Evolutionary conservation across 2,888 invertebrate species (phyloP).

Genomic region (Gnatocerus cornutus): DNA sequence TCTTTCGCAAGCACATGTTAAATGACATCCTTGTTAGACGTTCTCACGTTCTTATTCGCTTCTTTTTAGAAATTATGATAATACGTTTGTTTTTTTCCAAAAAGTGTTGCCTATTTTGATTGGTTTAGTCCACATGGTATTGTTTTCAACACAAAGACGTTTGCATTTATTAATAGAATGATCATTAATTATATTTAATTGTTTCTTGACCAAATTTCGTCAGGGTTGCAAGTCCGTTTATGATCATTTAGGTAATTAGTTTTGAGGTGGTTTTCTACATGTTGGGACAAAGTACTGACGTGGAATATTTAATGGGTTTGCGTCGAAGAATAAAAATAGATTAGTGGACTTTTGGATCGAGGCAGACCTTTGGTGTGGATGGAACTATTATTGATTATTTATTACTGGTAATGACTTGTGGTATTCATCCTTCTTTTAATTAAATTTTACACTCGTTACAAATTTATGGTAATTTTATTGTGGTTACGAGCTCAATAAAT

Average conservation of each 20-base stretch:
- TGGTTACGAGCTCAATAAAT: no score
- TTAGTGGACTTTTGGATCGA: background rate
- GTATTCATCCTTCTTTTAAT: background rate
- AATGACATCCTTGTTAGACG: slow-evolving; percentile 34
- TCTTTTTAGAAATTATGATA: slow-evolving; percentile 18
- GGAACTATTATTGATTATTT: background rate
- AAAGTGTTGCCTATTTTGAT: background rate
- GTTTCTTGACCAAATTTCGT: slow-evolving; percentile 2
- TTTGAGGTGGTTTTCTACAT: background rate
- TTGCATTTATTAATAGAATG: slow-evolving; percentile 4
- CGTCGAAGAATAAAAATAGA: slow-evolving; percentile 3
- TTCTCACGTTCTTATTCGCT: slow-evolving; percentile 35
- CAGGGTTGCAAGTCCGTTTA: slow-evolving; percentile 10
- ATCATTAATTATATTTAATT: slow-evolving; percentile 2
- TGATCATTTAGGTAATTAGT: slow-evolving; percentile 14
- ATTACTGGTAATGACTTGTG: background rate
- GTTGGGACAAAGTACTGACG: slow-evolving; percentile 1
- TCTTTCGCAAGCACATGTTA: slow-evolving; percentile 33
- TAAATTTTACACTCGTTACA: no score
- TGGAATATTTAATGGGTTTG: slow-evolving; percentile 7
- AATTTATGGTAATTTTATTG: no score
- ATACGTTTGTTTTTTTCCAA: slow-evolving; percentile 3
- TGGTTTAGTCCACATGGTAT: background rate
- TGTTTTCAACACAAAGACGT: background rate
- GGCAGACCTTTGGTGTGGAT: background rate